Conservation (phyloP, 2,113 vertebrate genomes). For the Murina feae region DNA sequence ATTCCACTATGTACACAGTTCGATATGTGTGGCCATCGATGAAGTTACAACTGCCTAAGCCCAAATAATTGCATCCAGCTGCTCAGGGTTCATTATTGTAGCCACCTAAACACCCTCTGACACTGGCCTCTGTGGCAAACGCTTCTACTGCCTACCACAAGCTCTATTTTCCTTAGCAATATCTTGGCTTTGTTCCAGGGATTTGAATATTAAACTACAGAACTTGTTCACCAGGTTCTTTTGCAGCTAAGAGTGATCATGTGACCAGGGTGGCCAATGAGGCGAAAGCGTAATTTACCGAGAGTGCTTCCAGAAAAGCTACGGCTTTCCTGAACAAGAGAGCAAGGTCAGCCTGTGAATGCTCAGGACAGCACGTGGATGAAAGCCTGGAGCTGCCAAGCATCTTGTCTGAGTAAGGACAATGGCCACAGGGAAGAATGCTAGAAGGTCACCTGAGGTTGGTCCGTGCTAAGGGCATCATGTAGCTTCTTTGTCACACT, state of each 20-base stretch:
- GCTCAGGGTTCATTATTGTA: background rate
- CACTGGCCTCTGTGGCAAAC: background rate
- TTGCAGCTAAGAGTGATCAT: background rate
- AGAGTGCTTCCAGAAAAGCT: background rate
- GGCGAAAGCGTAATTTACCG: background rate
- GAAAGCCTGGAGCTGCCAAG: background rate
- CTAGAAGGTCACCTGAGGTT: background rate
- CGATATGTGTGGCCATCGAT: background rate
- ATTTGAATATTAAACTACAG: background rate
- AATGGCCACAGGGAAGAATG: rapidly evolving
- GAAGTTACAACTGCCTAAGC: no score
- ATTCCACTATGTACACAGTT: background rate
- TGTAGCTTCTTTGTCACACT: rapidly evolving
- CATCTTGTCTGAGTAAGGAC: background rate
- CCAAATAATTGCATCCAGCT: rapidly evolving
- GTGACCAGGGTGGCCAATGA: background rate
- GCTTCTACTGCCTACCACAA: background rate
- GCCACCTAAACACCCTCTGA: background rate
- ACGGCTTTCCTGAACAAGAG: background rate
- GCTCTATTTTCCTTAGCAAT: background rate
- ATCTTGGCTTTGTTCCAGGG: background rate
- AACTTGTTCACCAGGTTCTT: background rate
- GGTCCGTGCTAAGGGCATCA: background rate
- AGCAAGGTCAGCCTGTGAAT: background rate
- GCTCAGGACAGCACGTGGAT: background rate